Evolutionary conservation across 2,113 vertebrate species (phyloP).

Genomic region (Cricetomys ansorgei): DNA sequence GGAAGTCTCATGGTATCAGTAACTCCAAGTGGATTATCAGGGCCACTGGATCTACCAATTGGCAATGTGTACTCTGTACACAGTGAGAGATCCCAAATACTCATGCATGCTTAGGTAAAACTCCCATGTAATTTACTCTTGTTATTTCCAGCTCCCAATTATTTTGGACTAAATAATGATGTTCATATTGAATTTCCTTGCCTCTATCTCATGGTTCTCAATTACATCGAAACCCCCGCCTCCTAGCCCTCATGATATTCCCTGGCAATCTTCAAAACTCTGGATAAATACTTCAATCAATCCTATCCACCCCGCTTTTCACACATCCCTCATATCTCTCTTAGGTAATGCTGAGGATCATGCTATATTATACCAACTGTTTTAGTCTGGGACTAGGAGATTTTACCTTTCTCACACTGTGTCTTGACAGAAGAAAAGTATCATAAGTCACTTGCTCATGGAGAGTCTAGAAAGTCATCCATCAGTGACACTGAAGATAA

Average conservation of each 20-base stretch:
- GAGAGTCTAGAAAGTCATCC: background rate
- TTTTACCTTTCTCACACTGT: background rate
- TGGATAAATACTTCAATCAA: background rate
- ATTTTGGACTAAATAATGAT: background rate
- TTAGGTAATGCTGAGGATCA: background rate
- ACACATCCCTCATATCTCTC: background rate
- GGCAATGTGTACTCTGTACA: background rate
- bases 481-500: constrained; percentile 50
- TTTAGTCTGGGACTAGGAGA: background rate
- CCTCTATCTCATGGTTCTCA: background rate
- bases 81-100: background rate
- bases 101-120: background rate
- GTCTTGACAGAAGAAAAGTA: background rate
- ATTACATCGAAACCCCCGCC: background rate
- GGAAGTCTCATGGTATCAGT: background rate
- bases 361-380: background rate
- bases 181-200: background rate
- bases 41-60: background rate
- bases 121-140: background rate
- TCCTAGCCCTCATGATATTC: background rate
- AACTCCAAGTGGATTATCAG: background rate
- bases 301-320: background rate
- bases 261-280: background rate
- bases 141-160: background rate
- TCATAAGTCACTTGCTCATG: background rate